These are phyloP conservation scores for Noturus placidus DNA, from an alignment of 2,113 vertebrate species.

Conservation along the genomic window DNA sequence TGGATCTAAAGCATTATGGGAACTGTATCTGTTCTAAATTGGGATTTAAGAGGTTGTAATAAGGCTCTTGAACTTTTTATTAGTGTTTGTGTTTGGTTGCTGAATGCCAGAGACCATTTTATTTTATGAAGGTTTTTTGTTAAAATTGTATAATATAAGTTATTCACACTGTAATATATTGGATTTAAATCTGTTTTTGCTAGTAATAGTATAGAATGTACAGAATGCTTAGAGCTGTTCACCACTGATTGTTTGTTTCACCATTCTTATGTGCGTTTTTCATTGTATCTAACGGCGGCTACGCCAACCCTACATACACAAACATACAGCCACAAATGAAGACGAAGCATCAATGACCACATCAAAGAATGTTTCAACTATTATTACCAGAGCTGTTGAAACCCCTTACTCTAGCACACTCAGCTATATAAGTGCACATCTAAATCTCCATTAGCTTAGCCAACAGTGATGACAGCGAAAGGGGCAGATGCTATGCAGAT, in stretches of 20 bases:
- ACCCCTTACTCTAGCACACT: not conserved
- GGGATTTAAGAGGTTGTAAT: not conserved
- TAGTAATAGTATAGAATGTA: not conserved
- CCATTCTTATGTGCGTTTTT: not conserved
- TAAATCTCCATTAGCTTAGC: constrained; percentile 17
- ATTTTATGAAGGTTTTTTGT: not conserved
- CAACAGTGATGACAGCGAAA: constrained; percentile 14
- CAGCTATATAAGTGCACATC: not conserved
- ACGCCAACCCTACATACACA: not conserved
- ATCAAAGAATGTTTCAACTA: constrained; percentile 2
- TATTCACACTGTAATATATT: not conserved
- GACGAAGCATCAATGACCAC: not conserved
- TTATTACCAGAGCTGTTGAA: constrained; percentile 17
- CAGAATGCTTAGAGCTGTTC: not conserved
- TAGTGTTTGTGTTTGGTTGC: not conserved
- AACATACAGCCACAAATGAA: not conserved
- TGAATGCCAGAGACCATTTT: not conserved
- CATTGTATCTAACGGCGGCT: not conserved
- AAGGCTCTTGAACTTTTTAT: not conserved
- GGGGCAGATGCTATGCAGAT: constrained; percentile 35
- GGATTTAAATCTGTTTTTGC: not conserved
- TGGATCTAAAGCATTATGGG: not conserved
- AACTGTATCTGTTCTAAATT: not conserved
- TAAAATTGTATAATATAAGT: not conserved
- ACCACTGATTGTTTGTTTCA: not conserved